Evolutionary conservation across 2,888 invertebrate species (phyloP).

Genomic region (Noctua pronuba): DNA sequence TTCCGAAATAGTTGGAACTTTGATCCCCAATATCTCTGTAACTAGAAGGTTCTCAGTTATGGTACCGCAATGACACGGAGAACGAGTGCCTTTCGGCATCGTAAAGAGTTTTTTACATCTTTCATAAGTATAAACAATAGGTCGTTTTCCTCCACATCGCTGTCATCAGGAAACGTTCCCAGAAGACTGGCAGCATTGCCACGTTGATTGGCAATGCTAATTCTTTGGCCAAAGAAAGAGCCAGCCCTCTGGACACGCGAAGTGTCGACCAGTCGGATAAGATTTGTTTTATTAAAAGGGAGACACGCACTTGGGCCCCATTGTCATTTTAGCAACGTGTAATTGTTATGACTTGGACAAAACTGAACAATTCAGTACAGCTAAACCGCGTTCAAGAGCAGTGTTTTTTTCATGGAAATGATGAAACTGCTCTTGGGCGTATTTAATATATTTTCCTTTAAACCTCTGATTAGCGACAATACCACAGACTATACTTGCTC

Average conservation of each 20-base stretch:
- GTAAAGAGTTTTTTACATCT: no score
- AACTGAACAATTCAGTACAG: no score
- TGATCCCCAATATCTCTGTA: no score
- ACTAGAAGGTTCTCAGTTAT: no score
- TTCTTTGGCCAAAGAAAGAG: not conserved
- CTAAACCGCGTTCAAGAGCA: no score
- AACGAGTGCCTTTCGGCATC: no score
- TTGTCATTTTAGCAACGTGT: not conserved
- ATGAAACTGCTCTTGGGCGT: no score
- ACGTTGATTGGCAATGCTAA: not conserved
- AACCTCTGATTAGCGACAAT: not conserved
- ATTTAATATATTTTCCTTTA: not conserved
- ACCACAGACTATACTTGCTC: not conserved
- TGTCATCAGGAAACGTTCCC: not conserved
- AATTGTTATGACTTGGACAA: no score
- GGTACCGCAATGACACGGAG: no score
- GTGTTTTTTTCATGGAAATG: no score
- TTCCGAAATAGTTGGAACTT: no score
- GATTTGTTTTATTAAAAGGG: not conserved
- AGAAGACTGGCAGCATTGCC: not conserved
- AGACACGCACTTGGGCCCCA: not conserved
- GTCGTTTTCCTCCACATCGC: not conserved
- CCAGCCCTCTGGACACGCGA: not conserved
- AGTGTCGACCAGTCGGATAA: not conserved
- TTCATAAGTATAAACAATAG: not conserved